Percentiles rank a stretch among this genome's conserved stretches.
Evolutionary conservation across 2,888 invertebrate genomes (phyloP).

Genomic region (Sipunculus nudus): DNA sequence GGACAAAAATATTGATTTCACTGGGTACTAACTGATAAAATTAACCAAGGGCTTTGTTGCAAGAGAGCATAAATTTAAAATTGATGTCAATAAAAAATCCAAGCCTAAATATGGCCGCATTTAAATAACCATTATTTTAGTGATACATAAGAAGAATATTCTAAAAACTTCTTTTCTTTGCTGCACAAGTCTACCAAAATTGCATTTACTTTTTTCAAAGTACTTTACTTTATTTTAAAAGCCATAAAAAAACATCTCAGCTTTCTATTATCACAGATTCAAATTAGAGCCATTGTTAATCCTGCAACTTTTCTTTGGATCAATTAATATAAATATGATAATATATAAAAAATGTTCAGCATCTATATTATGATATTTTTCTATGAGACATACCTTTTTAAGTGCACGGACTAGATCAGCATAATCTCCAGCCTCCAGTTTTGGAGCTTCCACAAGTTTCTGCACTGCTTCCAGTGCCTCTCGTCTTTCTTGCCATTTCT

Average conservation of each 20-base stretch:
- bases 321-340: no score
- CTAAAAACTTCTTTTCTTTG: neutral
- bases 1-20: no score
- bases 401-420: conserved; percentile 86
- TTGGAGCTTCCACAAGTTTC: conserved; percentile 79
- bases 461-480: conserved; percentile 88
- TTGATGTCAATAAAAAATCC: no score
- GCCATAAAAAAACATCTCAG: neutral
- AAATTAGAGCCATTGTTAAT: neutral
- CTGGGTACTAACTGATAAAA: no score
- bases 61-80: no score
- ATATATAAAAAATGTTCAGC: no score
- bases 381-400: conserved; percentile 76
- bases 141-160: neutral
- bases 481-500: conserved; percentile 96
- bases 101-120: no score
- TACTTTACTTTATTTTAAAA: neutral
- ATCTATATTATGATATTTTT: neutral
- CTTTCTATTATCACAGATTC: neutral
- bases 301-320: no score
- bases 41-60: no score
- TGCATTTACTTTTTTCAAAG: no score
- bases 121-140: no score
- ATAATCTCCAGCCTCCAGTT: conserved; percentile 91
- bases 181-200: neutral